Evolutionary conservation across 2,888 invertebrate genomes (phyloP).

Genomic region (Cenopis cana): DNA sequence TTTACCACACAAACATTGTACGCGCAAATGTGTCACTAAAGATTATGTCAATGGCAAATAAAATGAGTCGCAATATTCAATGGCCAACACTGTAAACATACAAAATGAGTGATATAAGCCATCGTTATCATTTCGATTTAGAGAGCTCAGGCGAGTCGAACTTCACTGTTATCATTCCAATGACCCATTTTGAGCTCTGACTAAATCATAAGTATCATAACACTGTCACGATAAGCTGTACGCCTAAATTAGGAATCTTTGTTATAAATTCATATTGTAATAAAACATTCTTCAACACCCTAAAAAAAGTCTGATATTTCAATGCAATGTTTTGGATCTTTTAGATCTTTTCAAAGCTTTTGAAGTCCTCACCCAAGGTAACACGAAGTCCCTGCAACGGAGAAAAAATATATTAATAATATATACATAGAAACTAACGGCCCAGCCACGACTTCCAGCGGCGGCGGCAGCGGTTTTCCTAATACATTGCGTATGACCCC

Average conservation of each 20-base stretch:
- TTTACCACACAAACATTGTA: constrained; percentile 15
- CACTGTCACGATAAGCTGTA: constrained; percentile 38
- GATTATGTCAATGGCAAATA: constrained; percentile 1
- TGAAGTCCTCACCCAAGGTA: constrained; percentile 74
- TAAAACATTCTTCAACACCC: constrained; percentile 18
- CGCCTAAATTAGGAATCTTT: constrained; percentile 31
- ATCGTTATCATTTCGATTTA: constrained; percentile 47
- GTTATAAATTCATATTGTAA: constrained; percentile 17
- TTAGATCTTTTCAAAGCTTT: constrained; percentile 74
- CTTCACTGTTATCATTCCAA: constrained; percentile 15
- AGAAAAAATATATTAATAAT: constrained; percentile 27
- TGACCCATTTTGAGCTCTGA: constrained; percentile 44
- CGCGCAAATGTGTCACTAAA: neutral
- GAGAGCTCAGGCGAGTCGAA: constrained; percentile 51
- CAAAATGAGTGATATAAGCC: constrained; percentile 4
- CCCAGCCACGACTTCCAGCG: too few relatives aligned
- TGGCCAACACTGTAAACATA: constrained; percentile 4
- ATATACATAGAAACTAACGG: too few relatives aligned
- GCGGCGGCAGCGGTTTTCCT: too few relatives aligned
- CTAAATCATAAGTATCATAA: constrained; percentile 45
- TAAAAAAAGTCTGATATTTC: constrained; percentile 40
- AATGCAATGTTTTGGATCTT: constrained; percentile 74
- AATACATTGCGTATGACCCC: too few relatives aligned
- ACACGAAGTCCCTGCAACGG: constrained; percentile 69
- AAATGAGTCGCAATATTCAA: neutral